Evolutionary conservation across 2,888 invertebrate genomes (phyloP).

Genomic region (Polydrusus pterygomalis): DNA sequence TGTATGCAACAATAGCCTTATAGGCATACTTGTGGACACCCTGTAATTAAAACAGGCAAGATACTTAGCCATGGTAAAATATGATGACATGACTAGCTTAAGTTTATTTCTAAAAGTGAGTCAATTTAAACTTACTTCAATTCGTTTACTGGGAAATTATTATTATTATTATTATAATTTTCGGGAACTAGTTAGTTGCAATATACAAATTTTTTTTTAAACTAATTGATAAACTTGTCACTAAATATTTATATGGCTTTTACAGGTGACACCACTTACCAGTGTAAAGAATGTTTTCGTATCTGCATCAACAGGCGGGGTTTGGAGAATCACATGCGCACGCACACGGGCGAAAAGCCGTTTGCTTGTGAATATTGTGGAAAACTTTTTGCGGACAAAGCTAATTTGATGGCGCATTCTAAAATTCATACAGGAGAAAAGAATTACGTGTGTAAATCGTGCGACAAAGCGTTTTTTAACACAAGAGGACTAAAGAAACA

Average conservation of each 20-base stretch:
- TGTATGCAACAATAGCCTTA: no score
- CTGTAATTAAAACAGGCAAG: no score
- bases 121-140: no score
- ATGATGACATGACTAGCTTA: no score
- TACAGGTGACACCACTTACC: slow-evolving; percentile 54
- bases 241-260: slow-evolving; percentile 16
- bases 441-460: slow-evolving; percentile 54
- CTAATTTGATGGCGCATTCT: slow-evolving; percentile 53
- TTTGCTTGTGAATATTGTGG: slow-evolving; percentile 67
- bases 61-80: no score
- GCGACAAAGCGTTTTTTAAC: slow-evolving; percentile 39
- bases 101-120: no score
- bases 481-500: slow-evolving; percentile 51
- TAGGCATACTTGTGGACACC: no score
- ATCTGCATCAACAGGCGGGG: slow-evolving; percentile 53
- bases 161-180: no score
- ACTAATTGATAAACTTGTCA: background rate
- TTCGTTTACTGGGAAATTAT: no score
- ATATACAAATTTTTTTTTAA: no score
- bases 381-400: slow-evolving; percentile 62
- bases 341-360: slow-evolving; percentile 61
- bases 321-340: slow-evolving; percentile 54
- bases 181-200: no score
- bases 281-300: slow-evolving; percentile 53
- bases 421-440: slow-evolving; percentile 54